A percentile compares a stretch with the other conserved stretches of the same genome.
Evolutionary conservation across 53 echinoderm and acorn worm genomes (phyloP).

Genomic region (Pentamera pediparva): DNA sequence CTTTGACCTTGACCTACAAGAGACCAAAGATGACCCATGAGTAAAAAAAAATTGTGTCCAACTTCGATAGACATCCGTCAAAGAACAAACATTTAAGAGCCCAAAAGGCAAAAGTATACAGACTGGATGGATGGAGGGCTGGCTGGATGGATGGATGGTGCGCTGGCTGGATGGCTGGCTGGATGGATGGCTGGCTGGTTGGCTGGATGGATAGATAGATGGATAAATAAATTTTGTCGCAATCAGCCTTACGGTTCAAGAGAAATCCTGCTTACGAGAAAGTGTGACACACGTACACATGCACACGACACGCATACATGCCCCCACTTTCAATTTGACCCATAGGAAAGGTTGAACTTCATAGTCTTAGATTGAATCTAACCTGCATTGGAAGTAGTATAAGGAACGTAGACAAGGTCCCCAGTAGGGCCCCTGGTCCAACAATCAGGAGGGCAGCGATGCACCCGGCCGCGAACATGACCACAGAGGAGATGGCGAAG

Average conservation of each 20-base stretch:
- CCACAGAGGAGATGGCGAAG: conserved; percentile 63
- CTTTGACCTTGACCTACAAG: too few relatives aligned
- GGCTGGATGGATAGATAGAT: too few relatives aligned
- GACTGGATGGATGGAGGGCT: too few relatives aligned
- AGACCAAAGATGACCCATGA: too few relatives aligned
- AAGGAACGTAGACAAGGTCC: conserved; percentile 56
- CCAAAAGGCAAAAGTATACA: too few relatives aligned
- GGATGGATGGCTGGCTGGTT: too few relatives aligned
- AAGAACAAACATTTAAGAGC: too few relatives aligned
- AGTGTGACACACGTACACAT: background rate
- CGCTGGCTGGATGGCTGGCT: too few relatives aligned
- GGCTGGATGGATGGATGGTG: too few relatives aligned
- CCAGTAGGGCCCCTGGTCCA: conserved; percentile 65
- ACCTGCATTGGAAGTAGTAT: conserved; percentile 74
- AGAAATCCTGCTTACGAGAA: background rate
- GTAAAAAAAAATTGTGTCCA: too few relatives aligned
- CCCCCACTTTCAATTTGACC: background rate
- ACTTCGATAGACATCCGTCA: too few relatives aligned
- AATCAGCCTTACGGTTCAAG: background rate
- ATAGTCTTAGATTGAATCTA: conserved; percentile 14
- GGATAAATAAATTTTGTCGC: too few relatives aligned
- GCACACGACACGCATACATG: background rate
- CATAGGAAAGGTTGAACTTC: background rate
- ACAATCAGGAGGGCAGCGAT: conserved; percentile 54
- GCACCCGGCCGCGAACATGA: conserved; percentile 56